A percentile compares a stretch with the other conserved stretches of the same genome.
phyloP scores from a whole-genome alignment of 2,113 vertebrate genomes.

The Melanocharis versteri region DNA sequence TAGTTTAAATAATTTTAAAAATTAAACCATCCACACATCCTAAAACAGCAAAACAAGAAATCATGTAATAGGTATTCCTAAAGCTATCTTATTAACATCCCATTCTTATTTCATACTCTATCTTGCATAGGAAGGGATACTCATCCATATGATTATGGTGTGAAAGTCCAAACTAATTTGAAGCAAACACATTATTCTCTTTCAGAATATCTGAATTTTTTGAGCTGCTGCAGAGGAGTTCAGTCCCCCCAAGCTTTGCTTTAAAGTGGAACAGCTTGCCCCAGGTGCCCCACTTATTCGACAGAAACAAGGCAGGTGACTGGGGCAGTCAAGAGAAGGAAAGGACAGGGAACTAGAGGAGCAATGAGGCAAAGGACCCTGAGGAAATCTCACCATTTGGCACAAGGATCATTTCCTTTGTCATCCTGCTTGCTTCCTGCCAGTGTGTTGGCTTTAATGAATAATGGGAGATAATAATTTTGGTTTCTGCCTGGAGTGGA shows the following conservation, averaged over 20 bases:
- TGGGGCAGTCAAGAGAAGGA: background rate
- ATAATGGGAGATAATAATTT: constrained; percentile 56
- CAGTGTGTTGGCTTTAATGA: background rate
- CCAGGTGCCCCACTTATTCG: background rate
- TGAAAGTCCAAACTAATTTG: background rate
- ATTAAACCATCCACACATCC: background rate
- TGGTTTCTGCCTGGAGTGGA: constrained; percentile 25
- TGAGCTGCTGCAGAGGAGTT: background rate
- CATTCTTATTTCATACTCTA: background rate
- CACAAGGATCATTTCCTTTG: constrained; percentile 40
- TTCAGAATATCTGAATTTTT: background rate
- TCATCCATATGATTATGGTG: background rate
- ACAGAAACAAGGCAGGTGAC: background rate
- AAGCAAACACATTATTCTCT: background rate
- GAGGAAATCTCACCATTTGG: constrained; percentile 22
- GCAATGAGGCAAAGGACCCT: background rate
- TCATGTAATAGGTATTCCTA: background rate
- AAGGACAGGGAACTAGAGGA: background rate
- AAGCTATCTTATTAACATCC: background rate
- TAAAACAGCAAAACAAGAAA: background rate
- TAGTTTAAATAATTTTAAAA: background rate
- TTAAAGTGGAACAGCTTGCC: background rate
- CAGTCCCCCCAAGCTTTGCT: background rate
- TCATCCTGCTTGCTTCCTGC: constrained; percentile 20
- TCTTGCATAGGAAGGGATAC: background rate